phyloP scores from a whole-genome alignment of 2,888 invertebrate genomes.

The Strigamia transsilvanica region DNA sequence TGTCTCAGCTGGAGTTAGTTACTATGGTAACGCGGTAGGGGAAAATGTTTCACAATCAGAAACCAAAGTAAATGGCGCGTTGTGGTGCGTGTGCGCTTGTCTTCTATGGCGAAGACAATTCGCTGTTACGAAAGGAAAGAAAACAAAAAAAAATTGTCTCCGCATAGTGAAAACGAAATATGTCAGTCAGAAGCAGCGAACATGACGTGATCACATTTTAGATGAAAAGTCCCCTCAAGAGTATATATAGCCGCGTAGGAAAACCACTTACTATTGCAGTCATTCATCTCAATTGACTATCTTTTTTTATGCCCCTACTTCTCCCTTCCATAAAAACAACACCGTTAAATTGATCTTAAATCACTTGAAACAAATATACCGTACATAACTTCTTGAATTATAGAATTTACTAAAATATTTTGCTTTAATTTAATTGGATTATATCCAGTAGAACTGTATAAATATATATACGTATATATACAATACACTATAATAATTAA shows the following conservation, averaged over 20 bases:
- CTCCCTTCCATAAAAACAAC: background rate
- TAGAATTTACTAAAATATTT: background rate
- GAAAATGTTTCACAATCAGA: slow-evolving; percentile 46
- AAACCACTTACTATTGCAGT: slow-evolving; percentile 23
- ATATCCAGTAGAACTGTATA: too few species aligned
- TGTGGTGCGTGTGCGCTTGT: slow-evolving; percentile 40
- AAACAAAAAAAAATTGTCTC: slow-evolving; percentile 28
- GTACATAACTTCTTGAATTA: background rate
- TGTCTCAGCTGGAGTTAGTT: slow-evolving; percentile 32
- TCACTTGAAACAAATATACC: background rate
- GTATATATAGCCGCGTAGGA: background rate
- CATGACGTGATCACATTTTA: slow-evolving; percentile 38
- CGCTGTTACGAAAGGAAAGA: slow-evolving; percentile 10
- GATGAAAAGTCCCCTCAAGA: background rate
- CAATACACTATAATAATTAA: too few species aligned
- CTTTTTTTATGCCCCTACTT: background rate
- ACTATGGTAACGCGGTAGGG: slow-evolving; percentile 37
- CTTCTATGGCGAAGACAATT: slow-evolving; percentile 26
- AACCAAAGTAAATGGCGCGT: slow-evolving; percentile 48
- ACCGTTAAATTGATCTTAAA: background rate
- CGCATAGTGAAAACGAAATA: background rate
- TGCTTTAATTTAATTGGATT: background rate
- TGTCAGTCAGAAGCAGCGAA: background rate
- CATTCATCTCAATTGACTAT: slow-evolving; percentile 38
- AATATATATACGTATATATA: too few species aligned